A percentile compares a stretch with the other conserved stretches of the same genome.
Conservation (phyloP, 2,888 invertebrate species). For the Arrhopalites spinosus region DNA sequence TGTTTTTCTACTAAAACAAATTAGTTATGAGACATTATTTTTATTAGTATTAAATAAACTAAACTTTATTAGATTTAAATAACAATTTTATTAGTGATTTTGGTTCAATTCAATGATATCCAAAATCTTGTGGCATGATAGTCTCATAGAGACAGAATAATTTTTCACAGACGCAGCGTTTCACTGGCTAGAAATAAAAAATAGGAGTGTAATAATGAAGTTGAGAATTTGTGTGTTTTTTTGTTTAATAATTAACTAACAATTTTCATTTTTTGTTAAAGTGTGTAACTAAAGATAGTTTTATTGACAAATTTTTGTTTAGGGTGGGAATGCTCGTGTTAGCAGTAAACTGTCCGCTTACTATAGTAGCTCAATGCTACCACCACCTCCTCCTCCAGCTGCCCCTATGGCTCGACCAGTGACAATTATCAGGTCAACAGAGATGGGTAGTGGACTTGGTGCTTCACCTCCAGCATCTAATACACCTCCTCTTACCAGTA, state of each 20-base stretch:
- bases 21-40: too few species aligned
- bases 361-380: slow-evolving; percentile 90
- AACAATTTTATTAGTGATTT: too few species aligned
- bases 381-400: slow-evolving; percentile 81
- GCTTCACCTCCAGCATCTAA: slow-evolving; percentile 63
- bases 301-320: neutral
- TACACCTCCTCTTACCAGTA: slow-evolving; percentile 63
- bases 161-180: neutral
- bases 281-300: neutral
- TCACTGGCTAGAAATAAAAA: slow-evolving; percentile 20
- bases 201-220: neutral
- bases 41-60: too few species aligned
- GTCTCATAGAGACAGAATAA: too few species aligned
- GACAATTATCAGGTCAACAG: slow-evolving; percentile 91
- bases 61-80: too few species aligned
- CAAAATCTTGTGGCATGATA: too few species aligned
- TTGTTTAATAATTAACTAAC: neutral
- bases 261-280: neutral
- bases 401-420: slow-evolving; percentile 97
- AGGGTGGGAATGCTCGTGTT: slow-evolving; percentile 54
- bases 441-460: slow-evolving; percentile 51
- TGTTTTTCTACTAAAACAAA: too few species aligned
- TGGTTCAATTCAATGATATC: too few species aligned
- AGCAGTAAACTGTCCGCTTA: slow-evolving; percentile 72
- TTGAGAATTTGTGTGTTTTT: neutral